Evolutionary conservation across 2,888 invertebrate genomes (phyloP), one percentile per base, ranked within the genome.

Genomic region (Lacanobia wlatinum): DNA sequence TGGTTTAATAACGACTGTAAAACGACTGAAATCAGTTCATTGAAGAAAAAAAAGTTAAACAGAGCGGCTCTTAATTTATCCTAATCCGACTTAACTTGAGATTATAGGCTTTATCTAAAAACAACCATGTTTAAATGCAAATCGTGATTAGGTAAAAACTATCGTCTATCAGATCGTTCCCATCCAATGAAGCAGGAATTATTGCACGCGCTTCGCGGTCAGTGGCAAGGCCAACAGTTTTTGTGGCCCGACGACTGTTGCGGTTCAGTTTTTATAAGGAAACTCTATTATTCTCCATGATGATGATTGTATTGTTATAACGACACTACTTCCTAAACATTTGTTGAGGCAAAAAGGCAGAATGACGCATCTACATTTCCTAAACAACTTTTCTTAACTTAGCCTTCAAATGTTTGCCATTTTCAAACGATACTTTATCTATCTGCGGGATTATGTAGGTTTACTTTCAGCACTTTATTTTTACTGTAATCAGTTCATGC

Each of bases 121-220:
- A 64, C 56, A 18, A 70, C 7, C 7, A 43, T 43, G 28, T 48
- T 75, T 62, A 56, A 70, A 75, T 60, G 60, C 70, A 67, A 76
- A 64, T 73, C 56, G 69, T 67, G 73, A 52, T 46, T 46, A 43
- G 23, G 62, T 34, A 66, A 84, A 85, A 83, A 84, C 78, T 78
- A 77, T 76, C 72, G 80, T 46, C 38, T 21, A 12, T 77, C 76
- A 72, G 79, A 80, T 80, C 86, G 89, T 89, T 90, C 88, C 87
- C 88, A 91, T 72, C 83, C 92, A 92, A 70, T 92, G 92, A 90
- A 93, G 92, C 92, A 94, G 93, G 92, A 93, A 93, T 91, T 87
- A 82, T 84, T 80, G 81, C 89, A 91, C 88, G 88, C 89, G 91
- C 76, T 90, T 91, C 88, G 90, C 88, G 93, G 92, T 91, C 92